These are phyloP conservation scores for Drosophila santomea DNA, from an alignment of 1,140 invertebrate species.

Conservation along the genomic window DNA sequence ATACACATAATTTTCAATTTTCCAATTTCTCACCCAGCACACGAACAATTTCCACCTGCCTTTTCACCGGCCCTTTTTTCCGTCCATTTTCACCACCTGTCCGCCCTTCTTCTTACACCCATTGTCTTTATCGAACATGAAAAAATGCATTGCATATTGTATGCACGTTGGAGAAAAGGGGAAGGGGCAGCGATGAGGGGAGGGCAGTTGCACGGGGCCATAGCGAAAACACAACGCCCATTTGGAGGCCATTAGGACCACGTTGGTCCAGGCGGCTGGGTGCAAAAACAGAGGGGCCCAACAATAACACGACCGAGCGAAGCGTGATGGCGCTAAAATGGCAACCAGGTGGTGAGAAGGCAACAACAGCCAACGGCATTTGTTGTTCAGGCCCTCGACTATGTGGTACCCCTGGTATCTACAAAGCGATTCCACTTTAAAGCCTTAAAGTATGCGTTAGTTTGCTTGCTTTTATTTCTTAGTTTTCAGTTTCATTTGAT, in stretches of 20 bases:
- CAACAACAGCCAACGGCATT: not conserved
- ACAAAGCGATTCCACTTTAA: not conserved
- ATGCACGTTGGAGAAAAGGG: constrained; percentile 18
- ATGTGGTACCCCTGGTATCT: constrained; percentile 9
- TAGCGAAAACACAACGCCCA: constrained; percentile 62
- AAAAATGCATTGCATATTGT: constrained; percentile 72
- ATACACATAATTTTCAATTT: constrained; percentile 82
- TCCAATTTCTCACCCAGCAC: constrained; percentile 68
- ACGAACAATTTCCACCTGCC: constrained; percentile 49
- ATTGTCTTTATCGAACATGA: constrained; percentile 80
- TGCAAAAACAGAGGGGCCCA: constrained; percentile 61
- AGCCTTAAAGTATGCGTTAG: too few species aligned
- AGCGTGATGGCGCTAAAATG: constrained; percentile 4
- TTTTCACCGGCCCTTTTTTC: constrained; percentile 17
- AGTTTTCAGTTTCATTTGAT: too few species aligned
- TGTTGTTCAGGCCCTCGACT: not conserved
- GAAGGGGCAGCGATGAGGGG: constrained; percentile 3
- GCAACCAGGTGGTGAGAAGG: constrained; percentile 14
- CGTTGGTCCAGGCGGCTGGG: constrained; percentile 7
- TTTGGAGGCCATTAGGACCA: constrained; percentile 68
- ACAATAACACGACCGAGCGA: constrained; percentile 52
- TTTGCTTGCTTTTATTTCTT: too few species aligned
- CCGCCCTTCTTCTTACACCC: constrained; percentile 17
- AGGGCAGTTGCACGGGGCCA: constrained; percentile 27
- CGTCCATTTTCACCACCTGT: constrained; percentile 7